These are phyloP conservation scores for Drosophila kurseongensis DNA, from an alignment of 1,140 invertebrate genomes.

Conservation along the genomic window DNA sequence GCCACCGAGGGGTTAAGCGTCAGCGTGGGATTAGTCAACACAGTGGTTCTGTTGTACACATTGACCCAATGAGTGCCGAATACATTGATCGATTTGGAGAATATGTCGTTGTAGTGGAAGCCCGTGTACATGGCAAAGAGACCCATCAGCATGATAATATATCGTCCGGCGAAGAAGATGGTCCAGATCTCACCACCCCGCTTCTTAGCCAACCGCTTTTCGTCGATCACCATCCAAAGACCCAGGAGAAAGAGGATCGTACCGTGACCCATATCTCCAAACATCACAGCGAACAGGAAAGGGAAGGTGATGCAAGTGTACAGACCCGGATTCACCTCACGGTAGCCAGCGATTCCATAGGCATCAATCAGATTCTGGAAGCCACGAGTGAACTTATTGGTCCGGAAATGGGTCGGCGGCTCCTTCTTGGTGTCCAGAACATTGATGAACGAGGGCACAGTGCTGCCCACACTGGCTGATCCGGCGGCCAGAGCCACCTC, in stretches of 20 bases:
- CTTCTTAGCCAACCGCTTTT: slow-evolving; percentile 88
- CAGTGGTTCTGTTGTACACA: slow-evolving; percentile 86
- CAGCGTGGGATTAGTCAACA: slow-evolving; percentile 85
- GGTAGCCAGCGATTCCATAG: slow-evolving; percentile 90
- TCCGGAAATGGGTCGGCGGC: slow-evolving; percentile 92
- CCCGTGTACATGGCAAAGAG: slow-evolving; percentile 98
- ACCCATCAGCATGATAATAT: slow-evolving; percentile 98
- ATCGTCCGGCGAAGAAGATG: slow-evolving; percentile 98
- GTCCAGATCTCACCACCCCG: slow-evolving; percentile 94
- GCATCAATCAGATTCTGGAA: slow-evolving; percentile 94
- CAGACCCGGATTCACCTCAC: slow-evolving; percentile 91
- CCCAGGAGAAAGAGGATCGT: slow-evolving; percentile 88
- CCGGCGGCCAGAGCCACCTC: slow-evolving; percentile 95
- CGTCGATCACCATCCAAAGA: slow-evolving; percentile 88
- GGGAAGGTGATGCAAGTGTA: slow-evolving; percentile 92
- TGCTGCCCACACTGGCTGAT: slow-evolving; percentile 94
- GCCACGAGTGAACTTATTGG: slow-evolving; percentile 92
- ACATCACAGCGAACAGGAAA: slow-evolving; percentile 91
- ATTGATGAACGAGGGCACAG: slow-evolving; percentile 96
- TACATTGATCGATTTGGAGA: slow-evolving; percentile 97
- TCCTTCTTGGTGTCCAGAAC: slow-evolving; percentile 89
- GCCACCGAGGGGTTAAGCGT: slow-evolving; percentile 89
- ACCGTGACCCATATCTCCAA: slow-evolving; percentile 91
- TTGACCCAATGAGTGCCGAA: slow-evolving; percentile 94
- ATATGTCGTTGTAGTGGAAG: slow-evolving; percentile 98